Conservation (phyloP, 2,888 invertebrate species). For the Dysmachus trigonus region DNA sequence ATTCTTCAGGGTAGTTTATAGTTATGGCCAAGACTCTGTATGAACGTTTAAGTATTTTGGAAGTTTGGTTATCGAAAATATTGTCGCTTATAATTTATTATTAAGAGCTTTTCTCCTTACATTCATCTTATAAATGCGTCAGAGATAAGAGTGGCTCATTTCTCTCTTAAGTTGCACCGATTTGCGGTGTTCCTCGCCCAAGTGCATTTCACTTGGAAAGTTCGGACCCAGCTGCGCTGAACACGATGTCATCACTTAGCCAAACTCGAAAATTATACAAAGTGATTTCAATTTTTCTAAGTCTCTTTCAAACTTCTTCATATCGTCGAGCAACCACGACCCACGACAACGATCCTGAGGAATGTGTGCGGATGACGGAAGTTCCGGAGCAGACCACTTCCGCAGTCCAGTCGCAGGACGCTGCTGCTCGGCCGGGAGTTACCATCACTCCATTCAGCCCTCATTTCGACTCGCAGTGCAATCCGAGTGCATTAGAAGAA, state of each 20-base stretch:
- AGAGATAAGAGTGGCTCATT: neutral
- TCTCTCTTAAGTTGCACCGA: neutral
- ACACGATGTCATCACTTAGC: neutral
- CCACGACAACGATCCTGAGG: neutral
- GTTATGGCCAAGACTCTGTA: too few species aligned
- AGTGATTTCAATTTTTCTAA: neutral
- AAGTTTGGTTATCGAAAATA: neutral
- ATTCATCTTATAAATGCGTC: neutral
- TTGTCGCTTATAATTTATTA: too few species aligned
- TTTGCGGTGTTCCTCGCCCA: neutral
- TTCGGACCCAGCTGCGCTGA: neutral
- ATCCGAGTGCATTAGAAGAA: neutral
- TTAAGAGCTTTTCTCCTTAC: neutral
- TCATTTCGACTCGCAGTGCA: neutral
- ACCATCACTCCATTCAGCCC: neutral
- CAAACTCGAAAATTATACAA: neutral
- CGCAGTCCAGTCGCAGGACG: neutral
- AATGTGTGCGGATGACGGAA: neutral
- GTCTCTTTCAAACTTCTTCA: neutral
- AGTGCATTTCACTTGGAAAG: neutral
- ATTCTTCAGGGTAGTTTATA: too few species aligned
- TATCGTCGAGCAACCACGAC: neutral
- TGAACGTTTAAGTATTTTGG: too few species aligned
- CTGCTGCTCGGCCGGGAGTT: neutral
- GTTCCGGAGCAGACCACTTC: neutral